Base-by-base conservation (phyloP, 2,797 vertebrate genomes). In the Tiaroga cobitis region DNA sequence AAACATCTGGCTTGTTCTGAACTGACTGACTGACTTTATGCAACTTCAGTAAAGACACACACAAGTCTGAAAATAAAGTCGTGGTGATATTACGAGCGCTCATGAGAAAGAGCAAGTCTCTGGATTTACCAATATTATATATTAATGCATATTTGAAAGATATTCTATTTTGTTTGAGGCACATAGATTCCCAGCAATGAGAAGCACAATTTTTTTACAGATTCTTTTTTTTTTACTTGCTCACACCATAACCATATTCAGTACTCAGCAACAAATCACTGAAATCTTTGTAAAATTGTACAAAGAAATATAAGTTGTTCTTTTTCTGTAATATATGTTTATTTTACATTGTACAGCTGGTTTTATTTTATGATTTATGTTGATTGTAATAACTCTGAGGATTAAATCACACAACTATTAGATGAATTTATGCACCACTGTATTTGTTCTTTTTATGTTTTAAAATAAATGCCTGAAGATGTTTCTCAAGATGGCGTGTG, bases 301-400 rank as follows among this genome's bases (percentile, higher is more conserved):
- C 43, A 32, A 49, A 32, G 16, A 65, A 18, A 78, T 63, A 78
- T 37, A 7, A 69, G 7, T 21, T n/a, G 29, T 39, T n/a, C 6
- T 68, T 18, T 69, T 18, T 69, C 6, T 54, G 65, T 26, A 29
- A 54, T 34, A 15, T 59, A 24, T 43, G 0, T 61, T 5, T 15
- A 18, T 54, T n/a, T 51, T 68, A 51, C 13, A 26, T 41, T 19
- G 37, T 39, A 80, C 26, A 80, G 78, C 41, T 59, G 61, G 3
- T 80, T 51, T 65, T 68, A 70, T 69, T 69, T 81, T 51, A 16
- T n/a, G 29, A 54, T 37, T 51, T n/a, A 34, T 65, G 15, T 63
- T 26, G 2, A 29, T 29, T 63, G n/a, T 68, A 9, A 24, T 65
- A 34, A 80, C 43, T 67, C 5, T 3, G 16, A 18, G 4, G 1